Conservation (phyloP, 2,888 invertebrate genomes). For the Acheta domesticus region DNA sequence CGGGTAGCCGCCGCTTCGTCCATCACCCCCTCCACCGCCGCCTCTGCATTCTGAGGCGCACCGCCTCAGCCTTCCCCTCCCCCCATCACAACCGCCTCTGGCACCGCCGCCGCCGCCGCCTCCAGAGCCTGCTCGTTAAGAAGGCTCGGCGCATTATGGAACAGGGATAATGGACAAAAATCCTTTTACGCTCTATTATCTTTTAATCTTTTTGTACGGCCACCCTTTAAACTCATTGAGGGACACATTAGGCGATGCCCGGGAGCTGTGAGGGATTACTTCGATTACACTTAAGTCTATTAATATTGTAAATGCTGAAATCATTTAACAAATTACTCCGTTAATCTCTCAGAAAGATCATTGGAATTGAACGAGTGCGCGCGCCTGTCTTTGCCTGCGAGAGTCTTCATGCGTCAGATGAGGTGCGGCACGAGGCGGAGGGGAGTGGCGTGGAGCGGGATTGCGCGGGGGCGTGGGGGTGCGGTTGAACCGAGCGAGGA, state of each 20-base stretch:
- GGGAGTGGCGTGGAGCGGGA: too few species aligned
- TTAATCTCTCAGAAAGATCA: neutral
- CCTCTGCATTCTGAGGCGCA: too few species aligned
- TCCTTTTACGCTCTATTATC: constrained; percentile 18
- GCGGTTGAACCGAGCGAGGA: too few species aligned
- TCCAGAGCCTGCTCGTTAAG: neutral
- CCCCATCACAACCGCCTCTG: neutral
- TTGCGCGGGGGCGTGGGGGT: too few species aligned
- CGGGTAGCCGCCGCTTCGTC: neutral
- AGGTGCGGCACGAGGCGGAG: too few species aligned
- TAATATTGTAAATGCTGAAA: constrained; percentile 9
- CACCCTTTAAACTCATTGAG: neutral
- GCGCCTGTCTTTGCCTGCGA: too few species aligned
- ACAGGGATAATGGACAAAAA: constrained; percentile 18
- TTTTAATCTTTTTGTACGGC: neutral
- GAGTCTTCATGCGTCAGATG: too few species aligned
- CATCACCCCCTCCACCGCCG: neutral
- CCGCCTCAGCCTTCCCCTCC: neutral
- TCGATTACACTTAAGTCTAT: neutral
- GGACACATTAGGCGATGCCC: constrained; percentile 6
- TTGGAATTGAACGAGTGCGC: neutral
- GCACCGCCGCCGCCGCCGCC: neutral
- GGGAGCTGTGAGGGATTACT: neutral
- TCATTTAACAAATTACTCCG: neutral
- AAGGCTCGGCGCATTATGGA: neutral